Percentiles rank a stretch among this genome's conserved stretches.
phyloP scores from a whole-genome alignment of 1,140 invertebrate genomes.

The Protaetia brevitarsis region DNA sequence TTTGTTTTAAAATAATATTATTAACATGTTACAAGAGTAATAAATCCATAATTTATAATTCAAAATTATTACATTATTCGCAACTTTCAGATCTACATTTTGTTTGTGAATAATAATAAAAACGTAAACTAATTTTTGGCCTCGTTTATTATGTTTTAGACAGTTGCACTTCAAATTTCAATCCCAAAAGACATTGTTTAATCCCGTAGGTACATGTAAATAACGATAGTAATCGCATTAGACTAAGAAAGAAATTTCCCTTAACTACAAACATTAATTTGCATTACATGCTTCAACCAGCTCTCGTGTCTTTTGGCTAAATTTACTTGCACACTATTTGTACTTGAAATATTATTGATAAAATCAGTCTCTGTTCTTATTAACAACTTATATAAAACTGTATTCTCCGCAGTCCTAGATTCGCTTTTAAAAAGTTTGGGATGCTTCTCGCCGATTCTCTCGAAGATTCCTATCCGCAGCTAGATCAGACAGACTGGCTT shows the following conservation, averaged over 20 bases:
- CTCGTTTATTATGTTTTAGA: too few relatives aligned
- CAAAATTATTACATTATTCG: too few relatives aligned
- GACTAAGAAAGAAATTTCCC: neutral
- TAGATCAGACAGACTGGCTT: neutral
- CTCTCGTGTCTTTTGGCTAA: conserved; percentile 37
- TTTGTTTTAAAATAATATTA: too few relatives aligned
- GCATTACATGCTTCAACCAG: conserved; percentile 36
- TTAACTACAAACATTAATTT: neutral
- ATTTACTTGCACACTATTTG: conserved; percentile 27
- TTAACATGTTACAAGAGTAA: too few relatives aligned
- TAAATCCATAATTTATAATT: too few relatives aligned
- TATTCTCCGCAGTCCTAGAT: conserved; percentile 29
- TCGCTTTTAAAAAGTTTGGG: conserved; percentile 36
- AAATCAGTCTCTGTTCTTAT: conserved; percentile 34
- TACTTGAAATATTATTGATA: conserved; percentile 25
- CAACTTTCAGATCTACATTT: too few relatives aligned
- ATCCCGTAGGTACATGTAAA: too few relatives aligned
- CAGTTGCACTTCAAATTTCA: too few relatives aligned
- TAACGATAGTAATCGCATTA: too few relatives aligned
- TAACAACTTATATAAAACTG: conserved; percentile 34
- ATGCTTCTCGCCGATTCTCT: conserved; percentile 31
- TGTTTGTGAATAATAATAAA: too few relatives aligned
- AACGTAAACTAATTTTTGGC: too few relatives aligned
- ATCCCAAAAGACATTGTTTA: too few relatives aligned
- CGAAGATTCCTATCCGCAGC: neutral